Conservation (phyloP, 1,140 invertebrate genomes). For the Aphidius ervi region DNA sequence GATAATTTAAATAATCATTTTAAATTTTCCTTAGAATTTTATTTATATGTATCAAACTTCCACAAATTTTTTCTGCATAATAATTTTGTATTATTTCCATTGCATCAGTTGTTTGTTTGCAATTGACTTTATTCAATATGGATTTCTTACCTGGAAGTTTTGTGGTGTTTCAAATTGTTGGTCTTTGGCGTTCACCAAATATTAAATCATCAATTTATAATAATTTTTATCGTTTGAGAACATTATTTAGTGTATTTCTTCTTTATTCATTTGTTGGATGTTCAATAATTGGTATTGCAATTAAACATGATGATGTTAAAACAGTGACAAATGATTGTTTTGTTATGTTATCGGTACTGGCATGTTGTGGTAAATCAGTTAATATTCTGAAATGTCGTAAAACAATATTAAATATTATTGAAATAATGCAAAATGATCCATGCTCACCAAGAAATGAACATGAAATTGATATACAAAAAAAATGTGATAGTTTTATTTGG, state of each 20-base stretch:
- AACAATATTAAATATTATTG: constrained; percentile 14
- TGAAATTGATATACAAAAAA: constrained; percentile 10
- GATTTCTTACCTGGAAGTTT: constrained; percentile 15
- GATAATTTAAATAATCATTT: no score
- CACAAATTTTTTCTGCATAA: no score
- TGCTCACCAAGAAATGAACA: constrained; percentile 11
- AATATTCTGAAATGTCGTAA: constrained; percentile 15
- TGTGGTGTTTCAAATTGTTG: constrained; percentile 11
- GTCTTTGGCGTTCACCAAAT: constrained; percentile 12
- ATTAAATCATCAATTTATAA: not conserved
- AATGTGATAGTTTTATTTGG: constrained; percentile 16
- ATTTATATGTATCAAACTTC: no score
- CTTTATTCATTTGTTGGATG: constrained; percentile 17
- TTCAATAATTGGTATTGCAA: constrained; percentile 10
- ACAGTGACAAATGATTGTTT: constrained; percentile 13
- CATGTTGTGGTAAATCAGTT: constrained; percentile 15
- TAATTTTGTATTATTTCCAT: no score
- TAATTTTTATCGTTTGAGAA: no score
- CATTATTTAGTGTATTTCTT: constrained; percentile 7
- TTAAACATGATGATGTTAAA: not conserved
- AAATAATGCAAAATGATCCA: constrained; percentile 9
- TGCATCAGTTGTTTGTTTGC: no score
- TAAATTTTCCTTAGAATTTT: no score
- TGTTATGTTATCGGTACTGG: constrained; percentile 15
- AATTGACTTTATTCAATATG: not conserved